Percentiles rank a stretch among this genome's conserved stretches.
phyloP scores from a whole-genome alignment of 2,888 invertebrate species.

The Tanytarsus gracilentus region DNA sequence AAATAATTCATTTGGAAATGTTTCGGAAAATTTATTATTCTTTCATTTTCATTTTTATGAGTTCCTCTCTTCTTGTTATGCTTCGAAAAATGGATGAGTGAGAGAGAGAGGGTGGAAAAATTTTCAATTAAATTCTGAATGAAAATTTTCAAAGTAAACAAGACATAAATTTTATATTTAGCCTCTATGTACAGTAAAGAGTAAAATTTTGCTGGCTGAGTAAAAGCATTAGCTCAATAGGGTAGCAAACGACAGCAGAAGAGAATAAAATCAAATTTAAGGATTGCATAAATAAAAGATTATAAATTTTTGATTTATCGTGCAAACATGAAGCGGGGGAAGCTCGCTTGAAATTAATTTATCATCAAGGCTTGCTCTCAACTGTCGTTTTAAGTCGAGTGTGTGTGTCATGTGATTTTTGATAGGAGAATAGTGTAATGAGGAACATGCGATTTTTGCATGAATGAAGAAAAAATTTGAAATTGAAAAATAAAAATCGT shows the following conservation, averaged over 20 bases:
- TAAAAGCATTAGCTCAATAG: neutral
- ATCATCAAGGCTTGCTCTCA: too few relatives aligned
- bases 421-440: too few relatives aligned
- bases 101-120: slow-evolving; percentile 7
- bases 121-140: slow-evolving; percentile 28
- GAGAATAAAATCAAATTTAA: slow-evolving; percentile 25
- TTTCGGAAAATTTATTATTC: slow-evolving; percentile 29
- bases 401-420: too few relatives aligned
- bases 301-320: slow-evolving; percentile 28
- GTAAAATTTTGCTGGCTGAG: neutral
- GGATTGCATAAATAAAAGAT: slow-evolving; percentile 29
- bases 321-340: too few relatives aligned
- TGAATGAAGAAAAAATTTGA: too few relatives aligned
- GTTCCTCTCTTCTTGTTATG: neutral
- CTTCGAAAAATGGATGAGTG: neutral
- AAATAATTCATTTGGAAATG: slow-evolving; percentile 29
- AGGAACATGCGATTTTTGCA: too few relatives aligned
- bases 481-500: too few relatives aligned
- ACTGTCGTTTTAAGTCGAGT: too few relatives aligned
- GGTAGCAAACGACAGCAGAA: neutral
- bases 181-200: slow-evolving; percentile 7
- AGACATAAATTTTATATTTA: slow-evolving; percentile 29
- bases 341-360: too few relatives aligned
- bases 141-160: slow-evolving; percentile 29
- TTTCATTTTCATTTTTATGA: slow-evolving; percentile 27